A percentile compares a stretch with the other conserved stretches of the same genome.
These are phyloP conservation scores for Hyphantria cunea DNA, from an alignment of 1,140 invertebrate species.

Conservation along the genomic window DNA sequence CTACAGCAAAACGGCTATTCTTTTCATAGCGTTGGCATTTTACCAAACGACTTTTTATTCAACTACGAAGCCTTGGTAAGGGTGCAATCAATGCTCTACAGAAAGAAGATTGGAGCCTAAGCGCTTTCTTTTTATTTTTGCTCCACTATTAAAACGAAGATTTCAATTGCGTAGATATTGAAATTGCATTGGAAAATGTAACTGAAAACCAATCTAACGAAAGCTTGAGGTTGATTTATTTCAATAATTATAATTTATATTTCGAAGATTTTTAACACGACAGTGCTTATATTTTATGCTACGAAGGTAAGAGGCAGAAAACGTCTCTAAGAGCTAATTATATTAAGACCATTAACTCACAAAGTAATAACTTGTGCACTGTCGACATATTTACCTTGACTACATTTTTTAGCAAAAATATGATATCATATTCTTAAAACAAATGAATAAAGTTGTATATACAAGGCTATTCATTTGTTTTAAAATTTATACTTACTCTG, in stretches of 20 bases:
- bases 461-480: too few species aligned
- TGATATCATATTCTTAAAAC: too few species aligned
- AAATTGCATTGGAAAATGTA: constrained; percentile 35
- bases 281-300: background rate
- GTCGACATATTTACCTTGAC: too few species aligned
- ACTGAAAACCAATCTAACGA: constrained; percentile 8
- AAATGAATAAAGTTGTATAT: too few species aligned
- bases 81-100: constrained; percentile 68
- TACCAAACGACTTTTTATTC: constrained; percentile 75
- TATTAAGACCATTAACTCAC: too few species aligned
- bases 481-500: too few species aligned
- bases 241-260: constrained; percentile 14
- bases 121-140: constrained; percentile 59
- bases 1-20: constrained; percentile 58
- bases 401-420: too few species aligned
- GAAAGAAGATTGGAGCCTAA: constrained; percentile 60
- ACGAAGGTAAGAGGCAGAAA: too few species aligned
- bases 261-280: background rate
- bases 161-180: constrained; percentile 40
- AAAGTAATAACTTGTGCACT: too few species aligned
- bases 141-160: constrained; percentile 57
- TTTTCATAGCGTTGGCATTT: constrained; percentile 70
- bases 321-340: too few species aligned
- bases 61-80: constrained; percentile 65
- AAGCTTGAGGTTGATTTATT: constrained; percentile 12